Evolutionary conservation across 2,113 vertebrate genomes (phyloP).

Genomic region (Progne subis): DNA sequence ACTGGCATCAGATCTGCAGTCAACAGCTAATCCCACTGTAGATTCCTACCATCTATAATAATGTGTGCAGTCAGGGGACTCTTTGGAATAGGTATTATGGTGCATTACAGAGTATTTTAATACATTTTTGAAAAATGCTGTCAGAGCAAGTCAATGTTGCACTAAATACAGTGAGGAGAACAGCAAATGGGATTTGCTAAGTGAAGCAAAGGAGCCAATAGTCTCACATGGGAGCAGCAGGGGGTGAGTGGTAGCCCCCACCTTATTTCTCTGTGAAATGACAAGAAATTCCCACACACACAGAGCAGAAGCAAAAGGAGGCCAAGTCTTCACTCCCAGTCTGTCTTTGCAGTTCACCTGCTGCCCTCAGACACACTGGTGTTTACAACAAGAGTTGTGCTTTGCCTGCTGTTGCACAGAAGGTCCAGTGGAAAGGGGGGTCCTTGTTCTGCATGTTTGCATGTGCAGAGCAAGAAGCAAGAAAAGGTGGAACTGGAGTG

Average conservation of each 20-base stretch:
- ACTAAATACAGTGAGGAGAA: neutral
- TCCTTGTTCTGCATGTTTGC: neutral
- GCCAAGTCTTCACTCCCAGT: neutral
- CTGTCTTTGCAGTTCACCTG: neutral
- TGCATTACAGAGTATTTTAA: conserved; percentile 17
- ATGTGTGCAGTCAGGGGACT: conserved; percentile 8
- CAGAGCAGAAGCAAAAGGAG: neutral
- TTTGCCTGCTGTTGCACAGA: neutral
- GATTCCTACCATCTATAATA: neutral
- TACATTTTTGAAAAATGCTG: neutral
- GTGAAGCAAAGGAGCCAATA: neutral
- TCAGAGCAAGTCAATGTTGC: neutral
- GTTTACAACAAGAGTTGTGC: neutral
- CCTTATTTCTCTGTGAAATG: neutral
- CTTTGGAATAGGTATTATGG: neutral
- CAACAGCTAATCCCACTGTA: neutral
- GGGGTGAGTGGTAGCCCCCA: neutral
- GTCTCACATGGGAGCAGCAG: neutral
- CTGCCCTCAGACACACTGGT: neutral
- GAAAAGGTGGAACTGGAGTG: neutral
- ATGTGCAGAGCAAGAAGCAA: neutral
- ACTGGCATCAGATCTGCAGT: neutral
- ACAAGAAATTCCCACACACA: neutral
- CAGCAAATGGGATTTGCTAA: neutral
- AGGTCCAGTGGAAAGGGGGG: fast-evolving